A percentile compares a stretch with the other conserved stretches of the same genome.
Conservation (phyloP, 2,113 vertebrate species). For the Catharus bicknelli region DNA sequence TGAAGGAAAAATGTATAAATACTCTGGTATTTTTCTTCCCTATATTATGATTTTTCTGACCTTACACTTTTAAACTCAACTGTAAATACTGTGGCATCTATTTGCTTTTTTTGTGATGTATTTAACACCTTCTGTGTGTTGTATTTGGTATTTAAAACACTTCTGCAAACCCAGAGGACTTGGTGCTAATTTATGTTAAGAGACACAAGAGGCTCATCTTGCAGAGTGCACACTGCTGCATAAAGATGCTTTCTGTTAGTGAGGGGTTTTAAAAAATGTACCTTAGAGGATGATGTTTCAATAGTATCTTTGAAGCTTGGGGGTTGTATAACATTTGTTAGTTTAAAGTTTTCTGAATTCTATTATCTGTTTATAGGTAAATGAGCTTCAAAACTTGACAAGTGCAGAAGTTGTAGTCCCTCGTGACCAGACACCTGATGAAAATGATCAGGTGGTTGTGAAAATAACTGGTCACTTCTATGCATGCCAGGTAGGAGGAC, state of each 20-base stretch:
- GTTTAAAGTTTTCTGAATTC: not conserved
- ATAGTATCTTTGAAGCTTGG: not conserved
- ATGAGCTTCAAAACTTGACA: conserved; percentile 96
- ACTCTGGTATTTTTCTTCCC: not conserved
- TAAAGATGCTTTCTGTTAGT: not conserved
- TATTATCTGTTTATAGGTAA: conserved; percentile 79
- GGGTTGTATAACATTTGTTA: not conserved
- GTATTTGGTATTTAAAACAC: conserved; percentile 14
- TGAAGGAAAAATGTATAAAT: not conserved
- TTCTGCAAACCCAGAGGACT: not conserved
- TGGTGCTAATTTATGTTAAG: conserved; percentile 37
- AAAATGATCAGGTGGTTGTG: conserved; percentile 97
- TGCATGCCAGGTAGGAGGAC: conserved; percentile 90
- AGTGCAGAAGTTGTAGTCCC: conserved; percentile 98
- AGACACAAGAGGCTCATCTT: not conserved
- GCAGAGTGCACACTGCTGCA: not conserved
- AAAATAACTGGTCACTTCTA: conserved; percentile 99
- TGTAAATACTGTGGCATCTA: not conserved
- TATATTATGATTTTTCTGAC: not conserved
- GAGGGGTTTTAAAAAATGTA: not conserved
- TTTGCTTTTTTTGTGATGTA: not conserved
- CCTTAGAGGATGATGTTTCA: not conserved
- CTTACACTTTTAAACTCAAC: not conserved
- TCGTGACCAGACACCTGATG: conserved; percentile 96
- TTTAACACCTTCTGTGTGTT: conserved; percentile 22